phyloP scores from a whole-genome alignment of 2,888 invertebrate species.

The Lycia hirtaria region DNA sequence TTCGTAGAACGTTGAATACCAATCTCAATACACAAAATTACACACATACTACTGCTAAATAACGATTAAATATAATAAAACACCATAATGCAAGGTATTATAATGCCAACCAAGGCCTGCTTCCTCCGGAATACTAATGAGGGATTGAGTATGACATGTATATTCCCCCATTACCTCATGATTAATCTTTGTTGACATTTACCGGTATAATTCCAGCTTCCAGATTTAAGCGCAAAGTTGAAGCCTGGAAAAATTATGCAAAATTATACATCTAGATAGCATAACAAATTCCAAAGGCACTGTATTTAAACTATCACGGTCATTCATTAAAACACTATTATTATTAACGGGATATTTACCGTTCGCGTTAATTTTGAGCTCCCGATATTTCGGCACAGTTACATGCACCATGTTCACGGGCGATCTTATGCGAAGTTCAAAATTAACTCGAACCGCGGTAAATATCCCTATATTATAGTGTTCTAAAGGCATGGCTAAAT shows the following conservation, averaged over 20 bases:
- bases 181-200: conserved; percentile 38
- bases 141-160: conserved; percentile 22
- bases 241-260: background rate
- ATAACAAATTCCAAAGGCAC: too few species aligned
- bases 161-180: conserved; percentile 35
- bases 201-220: conserved; percentile 50
- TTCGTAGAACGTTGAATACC: background rate
- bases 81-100: conserved; percentile 24
- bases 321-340: too few species aligned
- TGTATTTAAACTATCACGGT: too few species aligned
- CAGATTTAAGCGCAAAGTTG: background rate
- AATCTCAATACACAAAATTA: conserved; percentile 4
- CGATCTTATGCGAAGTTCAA: too few species aligned
- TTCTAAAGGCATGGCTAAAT: too few species aligned
- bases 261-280: too few species aligned
- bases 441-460: too few species aligned
- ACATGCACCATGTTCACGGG: too few species aligned
- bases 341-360: too few species aligned
- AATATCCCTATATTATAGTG: too few species aligned
- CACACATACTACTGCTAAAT: conserved; percentile 4
- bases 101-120: conserved; percentile 22
- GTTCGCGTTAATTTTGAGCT: too few species aligned
- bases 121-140: conserved; percentile 26
- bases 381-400: too few species aligned
- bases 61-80: conserved; percentile 14